A percentile compares a stretch with the other conserved stretches of the same genome.
Conservation (phyloP, 37 sponge, comb jelly and placozoan species). For the Hormiphora californensis region DNA sequence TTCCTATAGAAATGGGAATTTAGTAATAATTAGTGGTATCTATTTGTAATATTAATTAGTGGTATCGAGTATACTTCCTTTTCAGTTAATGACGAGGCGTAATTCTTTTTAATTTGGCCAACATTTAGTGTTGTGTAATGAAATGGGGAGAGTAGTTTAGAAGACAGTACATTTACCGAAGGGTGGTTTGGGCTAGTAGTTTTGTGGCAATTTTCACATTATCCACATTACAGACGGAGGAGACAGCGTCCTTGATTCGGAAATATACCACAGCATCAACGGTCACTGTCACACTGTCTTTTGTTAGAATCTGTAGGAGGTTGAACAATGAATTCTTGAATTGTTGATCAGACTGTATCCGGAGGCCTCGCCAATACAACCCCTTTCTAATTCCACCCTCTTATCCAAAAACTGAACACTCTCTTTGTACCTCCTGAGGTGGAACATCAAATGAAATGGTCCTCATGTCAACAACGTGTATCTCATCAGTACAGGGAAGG, state of each 20-base stretch:
- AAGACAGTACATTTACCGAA: no score
- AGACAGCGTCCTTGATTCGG: conserved; percentile 67
- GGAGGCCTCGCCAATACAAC: not conserved
- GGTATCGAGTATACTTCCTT: no score
- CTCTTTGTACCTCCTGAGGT: conserved; percentile 91
- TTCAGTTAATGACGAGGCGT: no score
- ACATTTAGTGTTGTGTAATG: no score
- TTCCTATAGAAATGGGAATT: no score
- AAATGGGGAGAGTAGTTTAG: no score
- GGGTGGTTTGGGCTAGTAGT: conserved; percentile 81
- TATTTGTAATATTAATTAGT: no score
- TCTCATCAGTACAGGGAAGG: conserved; percentile 73
- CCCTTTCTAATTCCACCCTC: no score
- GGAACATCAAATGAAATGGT: conserved; percentile 84
- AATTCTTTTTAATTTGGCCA: no score
- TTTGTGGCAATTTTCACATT: conserved; percentile 66
- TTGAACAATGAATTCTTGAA: no score
- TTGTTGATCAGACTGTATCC: not conserved
- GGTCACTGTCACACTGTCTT: conserved; percentile 79
- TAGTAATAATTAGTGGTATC: no score
- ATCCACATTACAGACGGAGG: conserved; percentile 70
- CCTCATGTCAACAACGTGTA: conserved; percentile 73
- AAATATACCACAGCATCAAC: conserved; percentile 96
- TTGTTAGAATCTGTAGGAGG: conserved; percentile 76
- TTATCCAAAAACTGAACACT: no score